phyloP scores from a whole-genome alignment of 1,140 invertebrate genomes.

The Lordiphosa clarofinis region DNA sequence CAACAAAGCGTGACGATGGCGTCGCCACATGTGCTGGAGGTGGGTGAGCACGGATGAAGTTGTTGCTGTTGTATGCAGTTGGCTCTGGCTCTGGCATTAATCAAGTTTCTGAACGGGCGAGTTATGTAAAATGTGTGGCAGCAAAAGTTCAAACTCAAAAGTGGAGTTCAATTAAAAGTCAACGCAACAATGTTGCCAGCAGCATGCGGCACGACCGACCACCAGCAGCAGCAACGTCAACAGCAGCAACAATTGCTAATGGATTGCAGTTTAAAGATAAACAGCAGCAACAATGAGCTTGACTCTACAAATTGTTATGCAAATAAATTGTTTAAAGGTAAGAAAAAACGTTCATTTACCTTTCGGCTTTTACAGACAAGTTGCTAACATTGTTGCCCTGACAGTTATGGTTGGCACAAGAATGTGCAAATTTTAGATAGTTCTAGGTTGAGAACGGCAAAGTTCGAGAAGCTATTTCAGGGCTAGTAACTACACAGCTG shows the following conservation, averaged over 20 bases:
- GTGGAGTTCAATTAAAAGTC: constrained; percentile 55
- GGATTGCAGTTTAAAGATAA: constrained; percentile 30
- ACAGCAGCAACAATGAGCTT: constrained; percentile 12
- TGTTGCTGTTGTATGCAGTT: constrained; percentile 17
- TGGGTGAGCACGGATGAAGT: constrained; percentile 34
- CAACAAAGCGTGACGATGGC: constrained; percentile 65
- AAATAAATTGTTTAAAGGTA: constrained; percentile 30
- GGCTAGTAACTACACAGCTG: too few species aligned
- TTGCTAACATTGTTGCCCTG: constrained; percentile 10
- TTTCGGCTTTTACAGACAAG: not conserved
- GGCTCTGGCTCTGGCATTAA: constrained; percentile 37
- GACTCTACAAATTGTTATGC: constrained; percentile 50
- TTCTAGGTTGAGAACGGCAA: too few species aligned
- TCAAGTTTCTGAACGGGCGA: constrained; percentile 35
- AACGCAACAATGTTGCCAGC: constrained; percentile 34
- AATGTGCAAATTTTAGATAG: too few species aligned
- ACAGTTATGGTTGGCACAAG: constrained; percentile 3
- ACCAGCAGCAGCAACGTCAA: too few species aligned
- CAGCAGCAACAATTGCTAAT: constrained; percentile 24
- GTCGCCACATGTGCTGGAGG: constrained; percentile 43
- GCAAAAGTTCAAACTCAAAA: constrained; percentile 40
- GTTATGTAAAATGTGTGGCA: constrained; percentile 54
- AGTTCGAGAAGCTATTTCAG: too few species aligned
- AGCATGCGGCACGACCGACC: constrained; percentile 25
- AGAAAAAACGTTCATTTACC: constrained; percentile 6